Base-by-base conservation (phyloP, 2,888 invertebrate species). In the Ophraella communa region DNA sequence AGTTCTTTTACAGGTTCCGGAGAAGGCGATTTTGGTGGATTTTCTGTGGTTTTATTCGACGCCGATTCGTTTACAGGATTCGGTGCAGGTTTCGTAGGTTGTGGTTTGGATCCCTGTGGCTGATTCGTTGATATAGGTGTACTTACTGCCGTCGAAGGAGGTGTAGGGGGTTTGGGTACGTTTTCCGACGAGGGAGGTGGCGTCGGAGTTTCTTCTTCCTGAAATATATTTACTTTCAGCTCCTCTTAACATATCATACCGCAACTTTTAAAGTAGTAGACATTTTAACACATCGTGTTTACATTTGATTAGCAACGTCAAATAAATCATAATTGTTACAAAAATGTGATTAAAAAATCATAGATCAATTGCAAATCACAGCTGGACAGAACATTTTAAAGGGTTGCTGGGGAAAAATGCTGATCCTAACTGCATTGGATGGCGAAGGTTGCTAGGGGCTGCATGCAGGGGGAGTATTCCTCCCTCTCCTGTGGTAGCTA, bases 1-100 rank as follows among this genome's bases (percentile, higher is more conserved):
- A 79, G 70, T 73, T 83, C 78, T 66, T 80, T 76, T 27, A 86
- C 85, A 2, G 86, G 85, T 65, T 88, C 87, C 2, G 88, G 86
- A 47, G 84, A 70, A 4, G 76, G 69, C 2, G 72, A 54, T 42
- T 71, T 67, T 7, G 64, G 49, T n/a, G 63, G 39, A 14, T 63
- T 63, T 17, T 47, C 45, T 2, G 56, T 47, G 49, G 53, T 53
- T 47, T 64, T 21, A 18, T 11, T 45, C 20, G 20, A 5, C 11
- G 10, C 10, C 17, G 33, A 4, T 27, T 52, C 45, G 11, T 5
- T 30, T 8, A 33, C n/a, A 5, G 39, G 30, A 20, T 44, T 17
- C 21, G 54, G 11, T 1, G 54, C 11, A 18, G 53, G 2, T 21
- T 45, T 45, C 3, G 21, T 2, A n/a, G 27, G 10, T 24, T 55